Evolutionary conservation across 30 jellyfish, hydroid and myxozoan genomes (phyloP), one percentile per base, ranked within the genome.

Genomic region (Aurelia coerulea): DNA sequence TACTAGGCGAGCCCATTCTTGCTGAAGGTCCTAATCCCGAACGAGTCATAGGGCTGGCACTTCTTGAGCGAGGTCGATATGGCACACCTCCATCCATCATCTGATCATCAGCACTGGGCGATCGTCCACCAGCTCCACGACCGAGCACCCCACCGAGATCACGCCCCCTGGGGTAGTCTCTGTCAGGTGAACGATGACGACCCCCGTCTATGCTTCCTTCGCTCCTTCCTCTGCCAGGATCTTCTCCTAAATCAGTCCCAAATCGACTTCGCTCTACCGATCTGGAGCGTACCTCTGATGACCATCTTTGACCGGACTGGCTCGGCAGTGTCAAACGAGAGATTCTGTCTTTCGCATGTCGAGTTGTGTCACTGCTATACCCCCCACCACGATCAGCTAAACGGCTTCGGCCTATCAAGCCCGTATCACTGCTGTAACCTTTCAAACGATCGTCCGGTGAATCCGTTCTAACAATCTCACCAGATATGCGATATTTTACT

Each of bases 401-500:
- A 49, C 65, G 76, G 15, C 80, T 87, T 58, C 58, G 51, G 64
- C 73, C 16, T 18, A 6, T 10, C 19, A 31, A 33, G 35, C 95
- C 95, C 1, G 85, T 64, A 41, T 86, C 90, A 65, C 88, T 75
- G 83, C 51, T 19, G 34, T 75, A 74, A 14, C 95, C 87, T 19
- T 79, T 32, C 17, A 79, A 3, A 42, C 78, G 79, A 54, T 62
- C 90, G 8, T 70, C 93, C 53, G 97, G 96, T 18, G 98, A 71
- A 7, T 83, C 88, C 14, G 97, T 41, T 34, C 97, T 88, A 3
- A 96, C 73, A 5, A 93, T 93, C 51, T 86, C 92, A 29, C 98
- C 98, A 52, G 90, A 91, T 42, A 93, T 88, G 34, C 89, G 65
- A 65, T 87, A 93, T 56, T 80, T 92, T 12, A 90, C 91, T 70